Evolutionary conservation across 1,140 invertebrate species (phyloP), one percentile per base, ranked within the genome.

Genomic region (Chlorops oryzae): DNA sequence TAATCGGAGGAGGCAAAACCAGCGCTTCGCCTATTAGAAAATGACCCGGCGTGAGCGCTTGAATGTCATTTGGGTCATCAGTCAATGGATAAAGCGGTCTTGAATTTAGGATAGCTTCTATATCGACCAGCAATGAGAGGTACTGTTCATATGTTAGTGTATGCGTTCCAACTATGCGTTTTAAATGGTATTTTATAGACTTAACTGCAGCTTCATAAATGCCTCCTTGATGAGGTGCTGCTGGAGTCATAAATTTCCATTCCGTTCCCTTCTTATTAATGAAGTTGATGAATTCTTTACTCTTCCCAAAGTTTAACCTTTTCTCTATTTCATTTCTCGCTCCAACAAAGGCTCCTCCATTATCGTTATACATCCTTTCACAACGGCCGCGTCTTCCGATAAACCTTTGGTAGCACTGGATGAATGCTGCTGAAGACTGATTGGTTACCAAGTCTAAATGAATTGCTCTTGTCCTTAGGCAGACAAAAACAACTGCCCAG

Each of bases 21-120:
- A 9, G 7, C 7, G 7, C 7, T 32, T 9, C n/a, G n/a, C 70
- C 69, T 27, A 61, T 65, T 23, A 74, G 44, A 52, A 74, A 74
- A 59, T 76, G 71, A 9, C 52, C 60, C 2, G 73, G 71, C 10
- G 73, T 72, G 7, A 74, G 43, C n/a, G 58, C 50, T 20, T 39
- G 40, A 5, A 62, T 55, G 20, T 73, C 69, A 28, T 59, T 56
- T n/a, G 52, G 51, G 61, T 55, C 32, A 72, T 66, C 41, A 58
- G 65, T 13, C 58, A 59, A 9, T 69, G 17, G 5, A 27, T 43
- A 50, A 3, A 73, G 23, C 3, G 70, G 69, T 3, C 72, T 35
- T 17, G 58, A 58, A 42, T 70, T 72, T n/a, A 69, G 27, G 21
- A 60, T 20, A 18, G 57, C 57, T 39, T 69, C 67, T 7, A 66